Base-by-base conservation (phyloP, 2,797 vertebrate species). In the Epinephelus malabaricus region DNA sequence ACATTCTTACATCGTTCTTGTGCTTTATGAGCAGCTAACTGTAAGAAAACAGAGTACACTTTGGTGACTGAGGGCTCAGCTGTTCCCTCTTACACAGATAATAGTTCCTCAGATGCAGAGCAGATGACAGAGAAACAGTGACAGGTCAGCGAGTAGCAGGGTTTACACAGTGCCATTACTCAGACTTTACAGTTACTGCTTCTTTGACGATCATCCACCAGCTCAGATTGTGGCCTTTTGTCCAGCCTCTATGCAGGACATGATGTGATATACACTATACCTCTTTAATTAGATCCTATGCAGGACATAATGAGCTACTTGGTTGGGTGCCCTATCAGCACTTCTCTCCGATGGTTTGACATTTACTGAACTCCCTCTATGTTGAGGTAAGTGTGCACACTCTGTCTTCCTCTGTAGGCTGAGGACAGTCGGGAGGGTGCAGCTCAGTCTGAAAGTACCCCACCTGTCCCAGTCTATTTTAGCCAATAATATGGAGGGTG, bases 261-360 rank as follows among this genome's bases (percentile, higher is more conserved):
- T 60, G 13, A 69, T 64, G 61, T 71, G 77, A 89, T 63, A 75
- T 78, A 88, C 66, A 54, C 60, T 45, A 47, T 61, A 15, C 50
- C 45, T 30, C 79, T 88, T 82, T 88, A 88, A 91, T 90, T 91
- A 86, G 55, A 74, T 65, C 45, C 86, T 55, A 34, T 63, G 61
- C 14, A 10, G 72, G 49, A 78, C 82, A 80, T 93, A 92, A 91
- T 81, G 86, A 92, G 82, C 80, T 77, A 83, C 64, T 69, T 81
- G 68, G 64, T 68, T 6, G 71, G 76, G 45, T 82, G 81, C 73
- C 86, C 78, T 47, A 77, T 88, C 86, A 88, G 86, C 83, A 82
- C 75, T 88, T 85, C 78, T 84, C 84, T 85, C 80, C 18, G 56
- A 78, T 62, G 88, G 51, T 79, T 76, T 93, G 90, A 92, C 91